Evolutionary conservation across 2,888 invertebrate species (phyloP), one percentile per base, ranked within the genome.

Genomic region (Caenorhabditis sinica): DNA sequence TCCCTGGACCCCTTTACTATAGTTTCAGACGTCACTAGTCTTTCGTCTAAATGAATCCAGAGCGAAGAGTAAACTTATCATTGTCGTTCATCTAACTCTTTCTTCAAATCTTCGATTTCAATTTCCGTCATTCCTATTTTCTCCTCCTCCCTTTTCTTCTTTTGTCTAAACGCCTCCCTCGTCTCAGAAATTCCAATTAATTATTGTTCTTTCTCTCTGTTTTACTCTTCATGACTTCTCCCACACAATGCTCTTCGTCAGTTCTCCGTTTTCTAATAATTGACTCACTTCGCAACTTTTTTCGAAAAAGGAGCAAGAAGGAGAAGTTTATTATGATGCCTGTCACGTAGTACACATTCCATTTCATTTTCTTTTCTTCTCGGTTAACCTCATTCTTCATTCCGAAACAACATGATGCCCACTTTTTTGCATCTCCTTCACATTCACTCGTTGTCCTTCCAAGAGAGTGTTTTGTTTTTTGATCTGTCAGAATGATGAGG

Each of bases 311-410:
- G 3, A 20, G 36, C 49, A 17, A 65, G 2, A 65, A 43, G 15
- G 36, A 53, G 28, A 71, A 60, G 13, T n/a, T 23, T 40, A 77
- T 77, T 77, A 71, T 71, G 61, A 77, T 77, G 77, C 77, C 8
- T 23, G 77, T 69, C 77, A 77, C 77, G 69, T 69, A 77, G 45
- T 49, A 43, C 56, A 43, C 60, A 49, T 68, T 58, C 58, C 66
- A 75, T 66, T 58, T 30, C 43, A 40, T 58, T 73, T 73, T 20
- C 23, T 60, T 71, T 69, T 40, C 45, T 58, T 72, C 30, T 9
- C 4, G n/a, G 25, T 49, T 49, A 61, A 61, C 77, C 71, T 71
- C 71, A 68, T 76, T 76, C 30, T 49, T 58, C 76, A 77, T 77
- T 66, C 66, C 66, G 65, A 40, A 40, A 66, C 66, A 43, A 49